Percentiles rank a stretch among this genome's conserved stretches.
Conservation (phyloP, 2,797 vertebrate genomes). For the Bradypodion pumilum region DNA sequence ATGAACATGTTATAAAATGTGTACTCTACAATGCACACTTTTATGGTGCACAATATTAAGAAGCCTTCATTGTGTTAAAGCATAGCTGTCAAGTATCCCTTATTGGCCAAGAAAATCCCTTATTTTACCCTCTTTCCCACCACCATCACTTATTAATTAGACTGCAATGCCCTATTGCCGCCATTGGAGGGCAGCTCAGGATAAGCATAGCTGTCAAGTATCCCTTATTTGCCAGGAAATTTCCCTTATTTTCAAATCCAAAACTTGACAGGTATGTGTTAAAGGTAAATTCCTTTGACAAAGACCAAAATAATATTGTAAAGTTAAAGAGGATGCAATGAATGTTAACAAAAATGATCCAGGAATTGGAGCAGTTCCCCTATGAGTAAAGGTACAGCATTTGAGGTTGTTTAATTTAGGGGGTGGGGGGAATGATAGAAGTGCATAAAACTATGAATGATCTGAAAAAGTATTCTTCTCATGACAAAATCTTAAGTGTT, state of each 20-base stretch:
- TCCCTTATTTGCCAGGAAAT: no score
- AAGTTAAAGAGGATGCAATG: neutral
- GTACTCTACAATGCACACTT: neutral
- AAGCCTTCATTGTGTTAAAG: no score
- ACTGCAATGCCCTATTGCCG: no score
- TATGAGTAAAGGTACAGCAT: neutral
- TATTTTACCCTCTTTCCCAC: no score
- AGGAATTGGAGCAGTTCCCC: neutral
- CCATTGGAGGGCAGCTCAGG: no score
- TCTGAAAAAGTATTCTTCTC: neutral
- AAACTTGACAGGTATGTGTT: no score
- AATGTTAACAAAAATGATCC: neutral
- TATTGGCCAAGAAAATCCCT: no score
- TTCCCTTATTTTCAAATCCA: no score
- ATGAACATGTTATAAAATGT: neutral
- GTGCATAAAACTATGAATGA: neutral
- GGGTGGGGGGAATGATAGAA: neutral
- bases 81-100: no score
- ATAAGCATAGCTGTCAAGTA: no score
- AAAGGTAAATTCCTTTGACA: neutral
- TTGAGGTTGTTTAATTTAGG: neutral
- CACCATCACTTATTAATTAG: no score
- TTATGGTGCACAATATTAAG: neutral
- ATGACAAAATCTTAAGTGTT: neutral
- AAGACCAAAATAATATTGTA: neutral